Base-by-base conservation (phyloP, 1,140 invertebrate species). In the Apocrypta bakeri region DNA sequence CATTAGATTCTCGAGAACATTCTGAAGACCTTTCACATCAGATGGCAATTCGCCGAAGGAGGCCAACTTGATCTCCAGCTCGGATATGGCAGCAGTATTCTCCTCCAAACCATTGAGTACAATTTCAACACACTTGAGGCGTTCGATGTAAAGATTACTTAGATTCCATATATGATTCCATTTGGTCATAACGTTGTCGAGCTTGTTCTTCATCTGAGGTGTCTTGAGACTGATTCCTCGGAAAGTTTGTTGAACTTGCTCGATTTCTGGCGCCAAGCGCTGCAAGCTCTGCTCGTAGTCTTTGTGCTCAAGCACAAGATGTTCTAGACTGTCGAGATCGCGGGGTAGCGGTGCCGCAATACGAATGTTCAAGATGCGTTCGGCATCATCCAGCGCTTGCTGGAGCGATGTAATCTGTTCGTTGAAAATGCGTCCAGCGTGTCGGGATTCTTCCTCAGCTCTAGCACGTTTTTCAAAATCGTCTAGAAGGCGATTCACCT, bases 401-500 rank as follows among this genome's bases (percentile, higher is more conserved):
- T 97, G 95, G 11, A 99, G 93, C n/a, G 94, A 93, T n/a, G 94
- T 94, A 0, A 96, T 94, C 88, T 97, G 95, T 81, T 98, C 97
- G 80, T 95, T 96, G 90, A 98, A 98, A 76, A 97, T 94, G 83
- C 96, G 94, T 11, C 95, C 96, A 48, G 96, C 95, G 90, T 97
- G 97, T 90, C 98, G 97, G 74, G 96, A 97, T 88, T 98, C 97
- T 93, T 97, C 96, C 92, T 97, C 96, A 76, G 96, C 96, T 78
- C 96, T 93, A 25, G 97, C 97, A 74, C 96, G 93, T 82, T 96
- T 94, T 89, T 98, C 97, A 87, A 99, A 97, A 87, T 99, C 97
- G 88, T 98, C 97, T 91, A 99, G 99, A 79, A 99, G 94, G 84
- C 97, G 94, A 90, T 99, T 99, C 78, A 99, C 98, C 90, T 98